Conservation (phyloP, 2,888 invertebrate species). For the Cepaea hortensis region DNA sequence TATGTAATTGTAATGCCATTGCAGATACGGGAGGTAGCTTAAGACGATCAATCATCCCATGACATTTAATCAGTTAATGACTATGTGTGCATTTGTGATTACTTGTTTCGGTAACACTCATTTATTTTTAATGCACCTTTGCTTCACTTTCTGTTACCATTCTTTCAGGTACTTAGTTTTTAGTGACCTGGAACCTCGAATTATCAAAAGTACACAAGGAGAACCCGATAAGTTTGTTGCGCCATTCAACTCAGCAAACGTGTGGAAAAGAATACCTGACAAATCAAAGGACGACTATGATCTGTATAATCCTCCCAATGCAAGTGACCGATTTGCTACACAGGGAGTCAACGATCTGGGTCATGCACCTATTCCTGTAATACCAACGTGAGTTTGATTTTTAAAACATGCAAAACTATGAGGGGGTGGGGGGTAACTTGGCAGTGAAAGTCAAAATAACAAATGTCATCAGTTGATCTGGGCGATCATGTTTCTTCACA, state of each 20-base stretch:
- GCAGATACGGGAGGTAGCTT: too few species aligned
- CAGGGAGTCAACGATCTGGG: slow-evolving; percentile 14
- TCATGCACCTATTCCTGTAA: slow-evolving; percentile 20
- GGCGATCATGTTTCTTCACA: too few species aligned
- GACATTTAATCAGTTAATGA: too few species aligned
- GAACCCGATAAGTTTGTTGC: slow-evolving; percentile 59
- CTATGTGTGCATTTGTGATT: too few species aligned
- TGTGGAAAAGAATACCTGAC: slow-evolving; percentile 61
- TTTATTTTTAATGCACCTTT: too few species aligned
- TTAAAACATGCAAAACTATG: too few species aligned
- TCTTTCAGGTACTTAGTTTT: slow-evolving; percentile 54
- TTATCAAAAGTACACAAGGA: slow-evolving; percentile 57
- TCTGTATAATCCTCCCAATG: slow-evolving; percentile 55
- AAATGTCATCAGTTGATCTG: too few species aligned
- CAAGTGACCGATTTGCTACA: background rate
- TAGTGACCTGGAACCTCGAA: slow-evolving; percentile 52
- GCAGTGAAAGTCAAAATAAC: too few species aligned
- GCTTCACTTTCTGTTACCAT: background rate
- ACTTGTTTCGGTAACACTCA: too few species aligned
- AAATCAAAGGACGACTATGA: slow-evolving; percentile 46
- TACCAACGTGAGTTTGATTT: slow-evolving; percentile 32
- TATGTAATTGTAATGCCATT: too few species aligned
- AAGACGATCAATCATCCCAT: too few species aligned
- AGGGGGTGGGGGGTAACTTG: too few species aligned
- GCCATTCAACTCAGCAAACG: slow-evolving; percentile 51